These are phyloP conservation scores for Drosophila vallismaia DNA, from an alignment of 2,888 invertebrate genomes.

Conservation along the genomic window DNA sequence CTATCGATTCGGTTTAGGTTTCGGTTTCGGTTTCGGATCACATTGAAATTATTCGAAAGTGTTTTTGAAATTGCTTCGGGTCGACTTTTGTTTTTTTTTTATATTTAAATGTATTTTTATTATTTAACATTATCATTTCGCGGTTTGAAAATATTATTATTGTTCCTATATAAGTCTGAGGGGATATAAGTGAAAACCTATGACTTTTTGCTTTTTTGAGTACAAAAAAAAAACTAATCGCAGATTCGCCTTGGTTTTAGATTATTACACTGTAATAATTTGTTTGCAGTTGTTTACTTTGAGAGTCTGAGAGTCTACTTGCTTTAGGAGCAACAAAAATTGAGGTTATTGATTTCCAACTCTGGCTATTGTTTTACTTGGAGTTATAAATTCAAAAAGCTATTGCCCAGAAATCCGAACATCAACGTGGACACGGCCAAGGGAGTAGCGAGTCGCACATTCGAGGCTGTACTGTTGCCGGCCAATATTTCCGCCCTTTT, in stretches of 20 bases:
- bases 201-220: conserved; percentile 20
- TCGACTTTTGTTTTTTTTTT: conserved; percentile 7
- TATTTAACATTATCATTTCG: conserved; percentile 11
- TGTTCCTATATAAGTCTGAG: conserved; percentile 65
- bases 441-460: conserved; percentile 75
- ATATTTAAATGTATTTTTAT: conserved; percentile 1
- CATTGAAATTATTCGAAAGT: conserved; percentile 19
- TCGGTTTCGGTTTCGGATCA: conserved; percentile 20
- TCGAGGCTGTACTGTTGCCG: conserved; percentile 85
- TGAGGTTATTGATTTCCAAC: conserved; percentile 8
- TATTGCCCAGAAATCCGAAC: conserved; percentile 79
- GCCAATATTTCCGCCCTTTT: conserved; percentile 86
- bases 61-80: conserved; percentile 1
- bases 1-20: conserved; percentile 11
- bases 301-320: neutral
- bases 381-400: conserved; percentile 82
- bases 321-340: conserved; percentile 47
- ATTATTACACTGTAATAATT: conserved; percentile 70
- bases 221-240: neutral
- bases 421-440: conserved; percentile 79
- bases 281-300: conserved; percentile 1
- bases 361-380: conserved; percentile 56
- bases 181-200: conserved; percentile 71
- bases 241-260: conserved; percentile 5
- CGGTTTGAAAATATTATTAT: conserved; percentile 47